These are phyloP conservation scores for Rachycentron canadum DNA, from an alignment of 2,797 vertebrate species.

Conservation along the genomic window DNA sequence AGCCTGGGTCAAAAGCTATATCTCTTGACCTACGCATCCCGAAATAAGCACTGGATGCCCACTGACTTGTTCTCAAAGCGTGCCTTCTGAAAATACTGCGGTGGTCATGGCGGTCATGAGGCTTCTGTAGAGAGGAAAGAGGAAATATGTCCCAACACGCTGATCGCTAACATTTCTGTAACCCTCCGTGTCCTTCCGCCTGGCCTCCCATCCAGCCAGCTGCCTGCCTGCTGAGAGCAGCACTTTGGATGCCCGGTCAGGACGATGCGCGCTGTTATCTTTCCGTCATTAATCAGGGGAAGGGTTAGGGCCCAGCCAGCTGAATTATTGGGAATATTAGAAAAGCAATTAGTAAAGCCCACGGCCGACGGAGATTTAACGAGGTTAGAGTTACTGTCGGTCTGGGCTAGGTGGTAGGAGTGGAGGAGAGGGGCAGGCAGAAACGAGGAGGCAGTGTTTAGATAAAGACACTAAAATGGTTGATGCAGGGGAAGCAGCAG, in stretches of 20 bases:
- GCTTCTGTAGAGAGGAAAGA: not conserved
- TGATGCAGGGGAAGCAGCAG: constrained; percentile 29
- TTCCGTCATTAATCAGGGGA: constrained; percentile 68
- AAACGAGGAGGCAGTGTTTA: constrained; percentile 44
- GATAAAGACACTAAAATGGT: constrained; percentile 60
- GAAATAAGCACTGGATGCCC: not conserved
- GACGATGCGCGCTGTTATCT: constrained; percentile 61
- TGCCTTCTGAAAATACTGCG: not conserved
- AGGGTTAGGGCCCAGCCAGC: constrained; percentile 55
- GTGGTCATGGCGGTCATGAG: not conserved
- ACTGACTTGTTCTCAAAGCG: constrained; percentile 3
- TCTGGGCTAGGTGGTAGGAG: constrained; percentile 15
- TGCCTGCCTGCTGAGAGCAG: constrained; percentile 72
- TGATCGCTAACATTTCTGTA: constrained; percentile 48
- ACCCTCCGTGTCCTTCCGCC: constrained; percentile 58
- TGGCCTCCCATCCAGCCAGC: constrained; percentile 48
- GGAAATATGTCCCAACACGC: constrained; percentile 42
- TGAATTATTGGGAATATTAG: constrained; percentile 82
- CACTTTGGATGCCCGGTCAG: constrained; percentile 59
- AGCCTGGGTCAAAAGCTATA: not conserved
- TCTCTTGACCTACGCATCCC: constrained; percentile 7
- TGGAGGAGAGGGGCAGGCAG: constrained; percentile 14
- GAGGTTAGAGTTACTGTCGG: constrained; percentile 67
- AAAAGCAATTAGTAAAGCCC: constrained; percentile 79
- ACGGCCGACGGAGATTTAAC: constrained; percentile 64